These are phyloP conservation scores for Lutraria rhynchaena DNA, from an alignment of 1,140 invertebrate species.

Conservation along the genomic window DNA sequence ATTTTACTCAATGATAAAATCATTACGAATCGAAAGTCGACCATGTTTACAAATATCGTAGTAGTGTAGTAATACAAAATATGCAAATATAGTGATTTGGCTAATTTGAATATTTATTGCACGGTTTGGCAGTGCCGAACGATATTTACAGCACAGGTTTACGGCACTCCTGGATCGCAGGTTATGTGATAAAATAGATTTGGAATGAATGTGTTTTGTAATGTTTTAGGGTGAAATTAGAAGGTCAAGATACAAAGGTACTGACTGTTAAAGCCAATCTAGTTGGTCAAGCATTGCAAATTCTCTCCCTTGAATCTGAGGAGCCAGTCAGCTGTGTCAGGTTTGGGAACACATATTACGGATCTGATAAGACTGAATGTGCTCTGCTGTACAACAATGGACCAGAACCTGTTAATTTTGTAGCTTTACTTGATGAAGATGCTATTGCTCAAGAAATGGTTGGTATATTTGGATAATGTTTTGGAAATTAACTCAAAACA, in stretches of 20 bases:
- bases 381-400: conserved; percentile 80
- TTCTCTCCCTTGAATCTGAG: conserved; percentile 72
- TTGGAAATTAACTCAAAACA: too few relatives aligned
- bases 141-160: too few relatives aligned
- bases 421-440: conserved; percentile 81
- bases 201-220: too few relatives aligned
- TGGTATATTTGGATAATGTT: conserved; percentile 53
- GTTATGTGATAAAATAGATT: too few relatives aligned
- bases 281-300: conserved; percentile 76
- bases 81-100: too few relatives aligned
- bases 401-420: conserved; percentile 80
- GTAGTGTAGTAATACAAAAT: too few relatives aligned
- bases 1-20: too few relatives aligned
- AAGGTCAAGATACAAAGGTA: conserved; percentile 69
- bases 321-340: conserved; percentile 77
- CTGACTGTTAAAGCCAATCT: conserved; percentile 75
- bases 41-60: too few relatives aligned
- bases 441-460: conserved; percentile 81
- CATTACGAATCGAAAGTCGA: too few relatives aligned
- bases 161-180: too few relatives aligned
- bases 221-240: conserved; percentile 75
- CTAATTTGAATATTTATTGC: too few relatives aligned
- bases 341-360: conserved; percentile 82
- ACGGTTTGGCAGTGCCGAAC: too few relatives aligned
- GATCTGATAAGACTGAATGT: conserved; percentile 79